Conservation (phyloP, 1,140 invertebrate species). For the Protaetia brevitarsis region DNA sequence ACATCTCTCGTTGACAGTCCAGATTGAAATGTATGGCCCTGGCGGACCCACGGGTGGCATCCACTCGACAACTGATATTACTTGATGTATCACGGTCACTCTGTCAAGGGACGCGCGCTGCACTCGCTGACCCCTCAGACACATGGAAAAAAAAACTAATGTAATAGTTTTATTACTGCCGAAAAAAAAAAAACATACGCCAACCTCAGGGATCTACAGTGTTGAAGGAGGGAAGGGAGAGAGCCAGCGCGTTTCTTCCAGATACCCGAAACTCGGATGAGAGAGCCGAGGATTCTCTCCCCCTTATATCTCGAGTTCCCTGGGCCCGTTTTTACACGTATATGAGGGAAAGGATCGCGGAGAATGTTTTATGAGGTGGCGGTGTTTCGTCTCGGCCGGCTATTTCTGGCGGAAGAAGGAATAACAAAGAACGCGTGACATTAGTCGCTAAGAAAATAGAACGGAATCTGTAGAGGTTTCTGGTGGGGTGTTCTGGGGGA, state of each 20-base stretch:
- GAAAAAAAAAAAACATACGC: constrained; percentile 33
- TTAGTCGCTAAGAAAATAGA: too few species aligned
- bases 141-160: constrained; percentile 45
- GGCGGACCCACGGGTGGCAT: constrained; percentile 40
- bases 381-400: constrained; percentile 23
- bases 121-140: constrained; percentile 23
- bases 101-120: constrained; percentile 42
- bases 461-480: too few species aligned
- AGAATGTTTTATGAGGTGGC: constrained; percentile 26
- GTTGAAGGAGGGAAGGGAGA: background rate
- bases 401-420: constrained; percentile 12
- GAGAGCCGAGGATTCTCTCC: background rate
- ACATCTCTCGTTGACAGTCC: constrained; percentile 39
- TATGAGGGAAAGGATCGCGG: constrained; percentile 13
- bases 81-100: constrained; percentile 51
- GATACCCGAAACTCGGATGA: background rate
- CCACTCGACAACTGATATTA: constrained; percentile 47
- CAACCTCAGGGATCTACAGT: background rate
- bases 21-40: constrained; percentile 49
- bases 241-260: background rate
- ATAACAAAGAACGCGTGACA: background rate
- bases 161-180: constrained; percentile 49
- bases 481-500: too few species aligned
- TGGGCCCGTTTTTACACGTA: background rate
- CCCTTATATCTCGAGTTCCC: too few species aligned